Evolutionary conservation across 2,113 vertebrate genomes (phyloP).

Genomic region (Albula glossodonta): DNA sequence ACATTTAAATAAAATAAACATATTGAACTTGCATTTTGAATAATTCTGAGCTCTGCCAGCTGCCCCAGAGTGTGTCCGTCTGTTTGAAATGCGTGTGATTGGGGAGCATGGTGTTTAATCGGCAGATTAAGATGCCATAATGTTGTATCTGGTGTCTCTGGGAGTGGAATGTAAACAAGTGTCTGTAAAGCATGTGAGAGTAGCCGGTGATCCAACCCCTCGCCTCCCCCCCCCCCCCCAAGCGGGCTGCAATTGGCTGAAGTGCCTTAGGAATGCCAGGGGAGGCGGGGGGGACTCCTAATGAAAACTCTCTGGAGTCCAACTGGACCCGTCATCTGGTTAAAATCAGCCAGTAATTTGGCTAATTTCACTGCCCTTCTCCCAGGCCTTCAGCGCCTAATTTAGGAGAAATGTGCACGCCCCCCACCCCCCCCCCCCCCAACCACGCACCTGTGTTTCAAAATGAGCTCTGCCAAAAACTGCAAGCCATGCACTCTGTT

Average conservation of each 20-base stretch:
- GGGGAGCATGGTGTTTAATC: not conserved
- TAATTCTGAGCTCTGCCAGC: not conserved
- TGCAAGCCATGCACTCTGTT: constrained; percentile 39
- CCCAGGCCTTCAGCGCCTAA: constrained; percentile 88
- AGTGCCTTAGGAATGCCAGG: constrained; percentile 85
- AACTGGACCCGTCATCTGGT: constrained; percentile 97
- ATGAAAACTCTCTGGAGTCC: constrained; percentile 94
- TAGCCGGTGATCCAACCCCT: not conserved
- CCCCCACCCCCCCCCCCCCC: constrained; percentile 60
- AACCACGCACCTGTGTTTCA: constrained; percentile 84
- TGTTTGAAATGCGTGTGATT: not conserved
- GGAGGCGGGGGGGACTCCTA: constrained; percentile 88
- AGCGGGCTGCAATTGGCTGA: constrained; percentile 61
- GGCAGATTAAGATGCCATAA: not conserved
- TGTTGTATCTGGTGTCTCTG: not conserved
- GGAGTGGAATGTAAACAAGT: not conserved
- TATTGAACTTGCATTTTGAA: too few species aligned
- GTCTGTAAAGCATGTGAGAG: not conserved
- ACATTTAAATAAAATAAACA: too few species aligned
- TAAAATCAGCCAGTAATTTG: constrained; percentile 99
- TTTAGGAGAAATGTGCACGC: constrained; percentile 91
- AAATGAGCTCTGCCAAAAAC: constrained; percentile 60
- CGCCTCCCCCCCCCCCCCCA: not conserved
- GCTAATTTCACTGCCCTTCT: constrained; percentile 90
- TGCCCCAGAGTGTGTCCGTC: not conserved